Percentiles rank a stretch among this genome's conserved stretches.
Conservation (phyloP, 2,888 invertebrate genomes). For the Octonoba sinensis region DNA sequence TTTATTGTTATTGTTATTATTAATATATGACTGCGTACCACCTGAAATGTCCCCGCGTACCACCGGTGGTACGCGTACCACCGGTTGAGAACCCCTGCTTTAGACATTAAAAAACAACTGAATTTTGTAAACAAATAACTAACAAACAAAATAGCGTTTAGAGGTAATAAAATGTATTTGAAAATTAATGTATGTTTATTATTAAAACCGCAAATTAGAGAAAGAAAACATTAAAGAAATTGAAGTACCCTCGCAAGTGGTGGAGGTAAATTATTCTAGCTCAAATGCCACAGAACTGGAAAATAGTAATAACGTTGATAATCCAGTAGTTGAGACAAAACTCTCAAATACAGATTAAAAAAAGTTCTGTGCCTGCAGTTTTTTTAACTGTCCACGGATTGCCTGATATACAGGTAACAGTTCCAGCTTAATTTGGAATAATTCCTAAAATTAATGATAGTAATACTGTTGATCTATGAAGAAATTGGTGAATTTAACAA, state of each 20-base stretch:
- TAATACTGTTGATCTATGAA: background rate
- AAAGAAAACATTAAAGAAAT: constrained; percentile 4
- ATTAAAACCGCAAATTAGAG: constrained; percentile 61
- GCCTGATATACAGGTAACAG: constrained; percentile 79
- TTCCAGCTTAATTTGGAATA: background rate
- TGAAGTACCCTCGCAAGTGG: background rate
- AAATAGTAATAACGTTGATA: background rate
- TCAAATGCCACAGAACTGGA: background rate
- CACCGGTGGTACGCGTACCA: too few relatives aligned
- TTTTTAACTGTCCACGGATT: constrained; percentile 84
- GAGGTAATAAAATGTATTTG: too few relatives aligned
- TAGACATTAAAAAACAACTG: too few relatives aligned
- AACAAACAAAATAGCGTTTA: too few relatives aligned
- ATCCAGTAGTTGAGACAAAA: background rate
- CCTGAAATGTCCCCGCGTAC: too few relatives aligned
- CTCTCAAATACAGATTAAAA: background rate
- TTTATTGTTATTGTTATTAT: too few relatives aligned
- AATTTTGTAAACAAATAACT: too few relatives aligned
- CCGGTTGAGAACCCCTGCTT: too few relatives aligned
- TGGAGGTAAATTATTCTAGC: background rate
- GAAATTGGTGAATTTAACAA: too few relatives aligned
- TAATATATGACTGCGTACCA: too few relatives aligned
- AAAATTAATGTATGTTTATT: too few relatives aligned
- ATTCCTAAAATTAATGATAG: background rate
- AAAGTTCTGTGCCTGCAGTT: constrained; percentile 74